Evolutionary conservation across 2,888 invertebrate genomes (phyloP).

Genomic region (Tenthredo scrophulariae): DNA sequence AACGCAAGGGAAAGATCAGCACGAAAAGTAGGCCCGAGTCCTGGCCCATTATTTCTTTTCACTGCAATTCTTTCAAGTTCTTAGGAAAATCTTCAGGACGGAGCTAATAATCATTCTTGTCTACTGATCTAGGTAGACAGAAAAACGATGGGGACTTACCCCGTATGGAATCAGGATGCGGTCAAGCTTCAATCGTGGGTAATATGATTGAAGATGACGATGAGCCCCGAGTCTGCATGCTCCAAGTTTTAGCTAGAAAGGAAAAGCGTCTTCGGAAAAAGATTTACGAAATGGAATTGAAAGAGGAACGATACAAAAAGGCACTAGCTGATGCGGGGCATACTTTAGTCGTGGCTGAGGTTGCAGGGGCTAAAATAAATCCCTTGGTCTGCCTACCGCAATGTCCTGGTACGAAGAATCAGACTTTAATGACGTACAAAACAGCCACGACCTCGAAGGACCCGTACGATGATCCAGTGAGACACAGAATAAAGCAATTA

Average conservation of each 20-base stretch:
- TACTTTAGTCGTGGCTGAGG: conserved; percentile 1
- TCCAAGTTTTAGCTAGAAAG: conserved; percentile 54
- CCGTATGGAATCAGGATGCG: conserved; percentile 7
- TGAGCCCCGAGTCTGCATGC: conserved; percentile 51
- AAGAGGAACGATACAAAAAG: conserved; percentile 57
- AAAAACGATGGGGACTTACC: background rate
- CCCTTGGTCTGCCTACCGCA: background rate
- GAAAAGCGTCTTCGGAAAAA: conserved; percentile 57
- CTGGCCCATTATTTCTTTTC: background rate
- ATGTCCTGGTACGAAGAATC: conserved; percentile 27
- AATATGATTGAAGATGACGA: conserved; percentile 27
- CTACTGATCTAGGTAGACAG: background rate
- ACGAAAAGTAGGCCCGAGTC: background rate
- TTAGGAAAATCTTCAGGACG: background rate
- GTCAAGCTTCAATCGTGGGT: background rate
- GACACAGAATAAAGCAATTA: conserved; percentile 56
- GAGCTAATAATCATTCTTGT: background rate
- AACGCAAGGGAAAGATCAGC: background rate
- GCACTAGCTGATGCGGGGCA: conserved; percentile 38
- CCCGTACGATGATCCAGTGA: conserved; percentile 25
- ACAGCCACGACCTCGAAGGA: background rate
- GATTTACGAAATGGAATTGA: conserved; percentile 59
- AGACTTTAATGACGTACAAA: conserved; percentile 1
- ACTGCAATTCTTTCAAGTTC: background rate
- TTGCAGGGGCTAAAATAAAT: background rate